phyloP scores from a whole-genome alignment of 1,140 invertebrate species.

The Heliconius eleuchia region DNA sequence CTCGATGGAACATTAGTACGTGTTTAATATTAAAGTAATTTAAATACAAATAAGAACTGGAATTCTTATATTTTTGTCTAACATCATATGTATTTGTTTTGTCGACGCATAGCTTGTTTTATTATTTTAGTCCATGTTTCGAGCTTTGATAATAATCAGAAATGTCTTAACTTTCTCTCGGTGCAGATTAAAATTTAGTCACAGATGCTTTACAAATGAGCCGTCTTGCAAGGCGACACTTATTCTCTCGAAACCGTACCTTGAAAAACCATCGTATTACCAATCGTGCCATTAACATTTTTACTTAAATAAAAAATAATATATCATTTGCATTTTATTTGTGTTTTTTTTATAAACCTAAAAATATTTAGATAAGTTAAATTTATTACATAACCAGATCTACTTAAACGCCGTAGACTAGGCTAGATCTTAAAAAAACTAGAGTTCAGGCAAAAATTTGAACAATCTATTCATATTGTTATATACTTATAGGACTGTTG shows the following conservation, averaged over 20 bases:
- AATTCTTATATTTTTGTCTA: too few species aligned
- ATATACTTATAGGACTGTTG: constrained; percentile 33
- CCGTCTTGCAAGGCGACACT: too few species aligned
- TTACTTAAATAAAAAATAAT: background rate
- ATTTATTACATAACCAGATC: background rate
- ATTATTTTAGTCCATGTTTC: too few species aligned
- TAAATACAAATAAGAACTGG: background rate
- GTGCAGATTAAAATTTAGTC: too few species aligned
- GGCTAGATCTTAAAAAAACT: background rate
- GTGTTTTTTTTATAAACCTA: background rate
- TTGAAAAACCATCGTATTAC: too few species aligned
- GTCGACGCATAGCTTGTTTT: too few species aligned
- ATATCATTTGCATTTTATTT: background rate
- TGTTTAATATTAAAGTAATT: background rate
- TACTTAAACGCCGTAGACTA: background rate
- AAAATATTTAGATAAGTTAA: background rate
- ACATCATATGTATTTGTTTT: background rate
- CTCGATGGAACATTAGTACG: constrained; percentile 17
- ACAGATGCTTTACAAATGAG: too few species aligned
- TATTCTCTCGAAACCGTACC: too few species aligned
- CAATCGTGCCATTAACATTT: background rate
- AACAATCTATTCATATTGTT: background rate
- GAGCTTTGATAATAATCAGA: too few species aligned
- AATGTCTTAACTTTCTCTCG: too few species aligned
- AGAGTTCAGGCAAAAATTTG: background rate